Evolutionary conservation across 2,797 vertebrate species (phyloP), one percentile per base, ranked within the genome.

Genomic region (Semaprochilodus insignis): DNA sequence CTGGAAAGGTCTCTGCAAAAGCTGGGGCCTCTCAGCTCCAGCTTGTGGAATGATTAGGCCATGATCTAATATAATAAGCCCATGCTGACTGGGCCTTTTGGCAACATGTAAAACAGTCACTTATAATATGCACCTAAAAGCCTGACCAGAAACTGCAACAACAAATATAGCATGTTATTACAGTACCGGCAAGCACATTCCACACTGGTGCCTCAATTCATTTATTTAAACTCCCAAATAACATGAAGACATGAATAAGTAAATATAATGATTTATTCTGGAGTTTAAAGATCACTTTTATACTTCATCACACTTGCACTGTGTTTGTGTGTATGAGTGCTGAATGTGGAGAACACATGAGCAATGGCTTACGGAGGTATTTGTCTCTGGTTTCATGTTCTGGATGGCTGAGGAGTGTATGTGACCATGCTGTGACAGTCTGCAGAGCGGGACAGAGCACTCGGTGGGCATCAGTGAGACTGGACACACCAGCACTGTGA

Each of bases 1-100:
- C 36, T 84, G 78, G 85, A 92, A 88, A 84, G 78, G 59, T 34
- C 81, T 75, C 77, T 80, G 65, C 75, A 57, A 83, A 83, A 77
- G 77, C 76, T 81, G 74, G 79, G 73, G 67, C 82, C 79, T 81
- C 84, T 76, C 82, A 81, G 80, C 60, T 73, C 31, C 51, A 54
- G 54, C 74, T 74, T 77, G 84, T 77, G 54, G 74, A 81, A 67
- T 87, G 77, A 87, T 83, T 65, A 78, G 72, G 62, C 52, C 54
- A 76, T 81, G 72, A 75, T 79, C 48, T 84, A 71, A 76, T 76
- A 84, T 71, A 63, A 80, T 44, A 63, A 21, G 19, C 40, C 25
- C 31, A 27, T 80, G 73, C 66, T 80, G 77, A 80, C 73, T 76
- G n/a, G 11, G 34, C 67, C 21, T 17, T 71, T 44, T 70, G 65